phyloP scores from a whole-genome alignment of 2,113 vertebrate species.

The Panurus biarmicus region DNA sequence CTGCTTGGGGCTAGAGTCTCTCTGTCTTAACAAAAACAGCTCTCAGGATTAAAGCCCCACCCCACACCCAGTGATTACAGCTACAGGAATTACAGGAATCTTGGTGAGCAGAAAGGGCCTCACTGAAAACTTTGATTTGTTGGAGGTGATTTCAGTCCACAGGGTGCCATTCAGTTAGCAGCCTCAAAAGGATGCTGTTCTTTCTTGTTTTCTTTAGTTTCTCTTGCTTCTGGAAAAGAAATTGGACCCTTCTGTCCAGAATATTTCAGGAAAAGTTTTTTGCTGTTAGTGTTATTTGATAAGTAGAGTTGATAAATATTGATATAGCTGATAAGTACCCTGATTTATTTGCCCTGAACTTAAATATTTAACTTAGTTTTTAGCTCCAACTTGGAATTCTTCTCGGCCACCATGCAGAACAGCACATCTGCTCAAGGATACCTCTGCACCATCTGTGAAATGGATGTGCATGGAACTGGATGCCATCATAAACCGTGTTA shows the following conservation, averaged over 20 bases:
- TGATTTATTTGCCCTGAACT: not conserved
- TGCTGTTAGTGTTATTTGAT: not conserved
- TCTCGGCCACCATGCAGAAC: not conserved
- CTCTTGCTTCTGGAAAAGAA: not conserved
- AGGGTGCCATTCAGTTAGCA: not conserved
- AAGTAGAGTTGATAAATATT: not conserved
- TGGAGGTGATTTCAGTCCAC: not conserved
- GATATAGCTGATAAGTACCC: not conserved
- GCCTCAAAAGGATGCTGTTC: not conserved
- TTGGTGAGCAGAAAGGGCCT: not conserved
- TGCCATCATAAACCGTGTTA: not conserved
- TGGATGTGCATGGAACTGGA: not conserved
- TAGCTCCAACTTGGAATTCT: not conserved
- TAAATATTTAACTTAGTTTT: not conserved
- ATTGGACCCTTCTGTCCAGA: not conserved
- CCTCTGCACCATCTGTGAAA: not conserved
- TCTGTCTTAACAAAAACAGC: accelerated
- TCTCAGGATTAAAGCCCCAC: not conserved
- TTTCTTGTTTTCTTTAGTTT: not conserved
- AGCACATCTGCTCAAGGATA: not conserved
- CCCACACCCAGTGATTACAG: not conserved
- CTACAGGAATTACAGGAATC: not conserved
- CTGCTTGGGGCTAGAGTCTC: not conserved
- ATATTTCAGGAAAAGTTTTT: not conserved
- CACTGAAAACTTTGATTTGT: not conserved